Evolutionary conservation across 2,888 invertebrate species (phyloP).

Genomic region (Rhagophthalmus giganteus): DNA sequence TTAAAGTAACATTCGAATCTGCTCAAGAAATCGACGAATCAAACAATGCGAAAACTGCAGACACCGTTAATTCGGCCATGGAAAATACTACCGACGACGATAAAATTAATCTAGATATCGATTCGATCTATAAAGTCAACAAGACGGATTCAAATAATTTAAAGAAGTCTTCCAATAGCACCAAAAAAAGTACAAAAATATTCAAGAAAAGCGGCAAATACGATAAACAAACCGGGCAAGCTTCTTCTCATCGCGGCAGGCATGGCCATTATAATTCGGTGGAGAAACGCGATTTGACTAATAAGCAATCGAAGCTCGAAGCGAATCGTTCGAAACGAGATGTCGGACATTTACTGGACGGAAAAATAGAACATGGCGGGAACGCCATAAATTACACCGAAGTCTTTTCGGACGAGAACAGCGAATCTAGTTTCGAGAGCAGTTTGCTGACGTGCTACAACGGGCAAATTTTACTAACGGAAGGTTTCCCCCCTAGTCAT

Average conservation of each 20-base stretch:
- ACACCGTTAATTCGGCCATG: constrained; percentile 27
- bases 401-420: constrained; percentile 61
- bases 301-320: constrained; percentile 12
- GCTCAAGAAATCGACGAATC: constrained; percentile 53
- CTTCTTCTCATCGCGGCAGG: background rate
- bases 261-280: background rate
- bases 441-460: constrained; percentile 75
- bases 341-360: constrained; percentile 59
- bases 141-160: background rate
- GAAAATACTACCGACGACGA: constrained; percentile 39
- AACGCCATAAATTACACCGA: constrained; percentile 65
- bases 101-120: constrained; percentile 32
- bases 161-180: background rate
- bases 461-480: constrained; percentile 72
- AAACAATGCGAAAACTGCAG: background rate
- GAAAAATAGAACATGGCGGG: constrained; percentile 77
- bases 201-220: background rate
- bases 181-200: background rate
- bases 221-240: background rate
- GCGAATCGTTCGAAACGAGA: constrained; percentile 12
- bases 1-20: constrained; percentile 64
- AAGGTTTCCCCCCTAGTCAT: constrained; percentile 70
- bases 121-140: constrained; percentile 1
- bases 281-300: background rate
- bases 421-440: constrained; percentile 83